phyloP scores from a whole-genome alignment of 2,797 vertebrate species.

The Falco novaeseelandiae region DNA sequence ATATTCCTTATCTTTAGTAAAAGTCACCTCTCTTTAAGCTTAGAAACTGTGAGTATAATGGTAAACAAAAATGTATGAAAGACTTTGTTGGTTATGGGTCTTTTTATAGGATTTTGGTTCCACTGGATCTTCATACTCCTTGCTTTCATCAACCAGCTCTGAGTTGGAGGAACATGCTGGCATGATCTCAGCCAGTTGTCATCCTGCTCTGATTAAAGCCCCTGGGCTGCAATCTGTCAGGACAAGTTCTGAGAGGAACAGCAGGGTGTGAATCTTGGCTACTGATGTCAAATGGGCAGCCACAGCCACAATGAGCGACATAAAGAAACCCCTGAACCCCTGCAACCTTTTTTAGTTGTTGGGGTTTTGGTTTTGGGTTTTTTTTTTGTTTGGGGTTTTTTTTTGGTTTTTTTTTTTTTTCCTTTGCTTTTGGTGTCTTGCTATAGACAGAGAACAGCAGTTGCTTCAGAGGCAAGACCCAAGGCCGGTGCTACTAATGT shows the following conservation, averaged over 20 bases:
- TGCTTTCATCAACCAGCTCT: neutral
- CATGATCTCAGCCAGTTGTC: neutral
- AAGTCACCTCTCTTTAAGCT: neutral
- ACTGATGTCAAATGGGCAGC: rapidly evolving
- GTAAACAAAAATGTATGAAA: neutral
- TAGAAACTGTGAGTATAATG: neutral
- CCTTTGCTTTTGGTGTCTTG: no score
- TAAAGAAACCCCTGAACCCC: no score
- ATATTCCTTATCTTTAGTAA: neutral
- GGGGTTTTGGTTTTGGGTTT: no score
- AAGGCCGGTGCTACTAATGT: neutral
- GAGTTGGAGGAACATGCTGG: no score
- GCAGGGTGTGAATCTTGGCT: neutral
- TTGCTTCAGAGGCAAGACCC: neutral
- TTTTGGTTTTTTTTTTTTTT: no score
- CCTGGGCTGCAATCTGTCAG: neutral
- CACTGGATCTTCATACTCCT: neutral
- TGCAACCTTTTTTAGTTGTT: no score
- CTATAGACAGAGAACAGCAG: no score
- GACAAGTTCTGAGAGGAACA: neutral
- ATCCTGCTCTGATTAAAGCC: neutral
- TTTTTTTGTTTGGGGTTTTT: no score
- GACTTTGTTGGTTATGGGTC: neutral
- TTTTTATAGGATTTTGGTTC: neutral
- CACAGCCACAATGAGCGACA: neutral